These are phyloP conservation scores for Grallaria varia DNA, from an alignment of 2,113 vertebrate genomes.

Conservation along the genomic window DNA sequence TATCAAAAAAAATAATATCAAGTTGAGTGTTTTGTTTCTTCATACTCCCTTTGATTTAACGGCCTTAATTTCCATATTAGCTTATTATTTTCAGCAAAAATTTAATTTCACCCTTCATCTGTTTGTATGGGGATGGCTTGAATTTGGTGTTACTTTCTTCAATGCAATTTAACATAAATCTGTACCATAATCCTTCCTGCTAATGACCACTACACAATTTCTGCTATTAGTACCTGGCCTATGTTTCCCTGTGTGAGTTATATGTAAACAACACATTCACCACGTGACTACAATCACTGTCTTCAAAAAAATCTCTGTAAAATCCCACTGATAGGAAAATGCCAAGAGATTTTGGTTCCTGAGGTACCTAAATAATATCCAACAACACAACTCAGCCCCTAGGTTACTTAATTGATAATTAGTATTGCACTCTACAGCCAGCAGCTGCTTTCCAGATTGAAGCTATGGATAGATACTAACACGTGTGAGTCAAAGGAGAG, in stretches of 20 bases:
- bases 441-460: not conserved
- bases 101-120: constrained; percentile 16
- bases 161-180: not conserved
- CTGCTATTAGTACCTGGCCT: not conserved
- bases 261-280: not conserved
- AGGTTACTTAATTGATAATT: not conserved
- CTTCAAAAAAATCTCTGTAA: not conserved
- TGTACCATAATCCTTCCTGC: not conserved
- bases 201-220: not conserved
- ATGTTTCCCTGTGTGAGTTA: not conserved
- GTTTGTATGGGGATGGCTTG: not conserved
- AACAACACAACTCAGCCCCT: not conserved
- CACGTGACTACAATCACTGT: too few species aligned
- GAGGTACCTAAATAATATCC: not conserved
- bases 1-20: constrained; percentile 20
- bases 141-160: not conserved
- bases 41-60: constrained; percentile 22
- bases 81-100: constrained; percentile 13
- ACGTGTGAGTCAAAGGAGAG: not conserved
- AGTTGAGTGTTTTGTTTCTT: constrained; percentile 40
- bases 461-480: not conserved
- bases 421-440: not conserved
- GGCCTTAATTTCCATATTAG: constrained; percentile 22
- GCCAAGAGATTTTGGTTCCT: not conserved
- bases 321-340: not conserved